These are phyloP conservation scores for Miniopterus natalensis DNA, from an alignment of 2,113 vertebrate genomes.

Conservation along the genomic window DNA sequence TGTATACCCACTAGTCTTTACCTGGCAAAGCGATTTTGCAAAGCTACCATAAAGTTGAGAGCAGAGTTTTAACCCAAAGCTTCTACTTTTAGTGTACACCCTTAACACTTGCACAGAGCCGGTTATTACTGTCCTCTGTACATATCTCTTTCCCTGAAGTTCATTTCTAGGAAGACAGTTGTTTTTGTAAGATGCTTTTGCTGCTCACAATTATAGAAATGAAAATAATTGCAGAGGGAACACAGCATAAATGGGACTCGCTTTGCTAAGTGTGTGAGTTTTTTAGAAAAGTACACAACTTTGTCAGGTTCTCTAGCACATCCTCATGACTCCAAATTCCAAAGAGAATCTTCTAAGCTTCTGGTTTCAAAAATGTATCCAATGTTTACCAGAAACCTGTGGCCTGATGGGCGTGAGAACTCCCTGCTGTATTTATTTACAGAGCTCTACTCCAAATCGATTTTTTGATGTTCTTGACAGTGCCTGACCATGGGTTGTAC, in stretches of 20 bases:
- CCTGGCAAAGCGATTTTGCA: neutral
- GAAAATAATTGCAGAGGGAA: neutral
- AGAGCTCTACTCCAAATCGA: neutral
- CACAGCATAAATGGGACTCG: neutral
- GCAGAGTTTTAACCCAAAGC: neutral
- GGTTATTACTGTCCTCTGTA: neutral
- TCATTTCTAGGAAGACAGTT: neutral
- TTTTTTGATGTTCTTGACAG: conserved; percentile 55
- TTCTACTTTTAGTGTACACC: neutral
- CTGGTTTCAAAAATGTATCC: neutral
- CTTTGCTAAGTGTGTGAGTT: neutral
- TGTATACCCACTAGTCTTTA: neutral
- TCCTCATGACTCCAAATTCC: neutral
- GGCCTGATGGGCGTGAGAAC: neutral
- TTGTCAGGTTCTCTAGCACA: neutral
- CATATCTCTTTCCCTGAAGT: neutral
- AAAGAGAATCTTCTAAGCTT: conserved; percentile 16
- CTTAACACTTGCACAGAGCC: neutral
- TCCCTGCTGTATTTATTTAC: neutral
- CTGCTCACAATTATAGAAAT: neutral
- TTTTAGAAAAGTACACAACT: neutral
- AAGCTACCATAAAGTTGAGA: neutral
- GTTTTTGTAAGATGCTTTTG: neutral
- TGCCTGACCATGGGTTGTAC: neutral
- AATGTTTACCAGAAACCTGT: neutral